Evolutionary conservation across 2,888 invertebrate species (phyloP), one percentile per base, ranked within the genome.

Genomic region (Scaeva pyrastri): DNA sequence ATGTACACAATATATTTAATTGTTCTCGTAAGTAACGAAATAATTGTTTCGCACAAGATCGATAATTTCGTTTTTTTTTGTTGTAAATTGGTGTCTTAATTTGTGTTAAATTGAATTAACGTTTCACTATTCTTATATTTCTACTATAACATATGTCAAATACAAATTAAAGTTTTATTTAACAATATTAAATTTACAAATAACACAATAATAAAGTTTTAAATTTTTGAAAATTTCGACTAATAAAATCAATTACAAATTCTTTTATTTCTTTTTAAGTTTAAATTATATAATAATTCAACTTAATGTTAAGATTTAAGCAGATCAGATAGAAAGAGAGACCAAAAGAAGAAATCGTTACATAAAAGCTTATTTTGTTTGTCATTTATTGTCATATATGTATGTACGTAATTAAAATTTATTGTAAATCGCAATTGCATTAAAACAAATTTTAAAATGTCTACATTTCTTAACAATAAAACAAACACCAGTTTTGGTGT

Each of bases 301-400:
- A 52, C 26, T 50, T 5, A 50, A 23, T 21, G 10, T 39, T 39
- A 1, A 50, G n/a, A 41, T 60, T 8, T 10, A 45, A 50, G 50
- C 14, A 36, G 50, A 68, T 50, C 21, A 4, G 39, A 52, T 36
- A n/a, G 14, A 31, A 31, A 31, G 31, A 31, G 31, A 52, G 50
- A n/a, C 7, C n/a, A n/a, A 11, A 56, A 73, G 55, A 73, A 16
- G 36, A 55, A 66, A 31, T 19, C 1, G 21, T 21, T 66, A 39
- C 12, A 41, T 62, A 55, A 64, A 75, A n/a, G 43, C n/a, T 36
- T 58, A 52, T 64, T 66, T 56, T 58, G 64, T 72, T 31, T 72
- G 70, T 55, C 10, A 16, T 80, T 71, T 85, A 85, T 85, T 85
- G 85, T 85, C 85, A 80, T 84, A 71, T 71, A 83, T n/a, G n/a